A percentile compares a stretch with the other conserved stretches of the same genome.
Evolutionary conservation across 2,888 invertebrate species (phyloP).

Genomic region (Noctuana brunneofusca): DNA sequence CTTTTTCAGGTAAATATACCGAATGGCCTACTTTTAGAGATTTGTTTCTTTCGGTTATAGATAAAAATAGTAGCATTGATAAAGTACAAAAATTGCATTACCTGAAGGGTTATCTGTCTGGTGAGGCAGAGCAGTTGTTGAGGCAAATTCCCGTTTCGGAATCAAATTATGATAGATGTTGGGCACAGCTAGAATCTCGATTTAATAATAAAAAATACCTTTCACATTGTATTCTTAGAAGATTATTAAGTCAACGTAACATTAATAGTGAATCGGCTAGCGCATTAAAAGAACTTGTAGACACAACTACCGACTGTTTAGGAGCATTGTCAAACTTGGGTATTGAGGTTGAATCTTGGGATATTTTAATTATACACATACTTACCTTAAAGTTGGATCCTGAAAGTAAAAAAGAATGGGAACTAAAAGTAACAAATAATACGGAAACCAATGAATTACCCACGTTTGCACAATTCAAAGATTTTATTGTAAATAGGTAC

Average conservation of each 20-base stretch:
- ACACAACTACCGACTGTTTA: background rate
- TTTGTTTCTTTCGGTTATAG: background rate
- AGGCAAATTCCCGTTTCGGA: background rate
- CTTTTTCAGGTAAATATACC: background rate
- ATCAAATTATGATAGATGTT: background rate
- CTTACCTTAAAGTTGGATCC: background rate
- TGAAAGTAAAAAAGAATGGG: background rate
- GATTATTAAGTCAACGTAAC: background rate
- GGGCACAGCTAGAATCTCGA: background rate
- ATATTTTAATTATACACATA: background rate
- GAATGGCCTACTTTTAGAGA: background rate
- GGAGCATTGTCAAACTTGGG: background rate
- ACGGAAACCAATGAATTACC: background rate
- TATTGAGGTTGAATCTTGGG: background rate
- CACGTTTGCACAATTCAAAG: background rate
- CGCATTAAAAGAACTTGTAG: background rate
- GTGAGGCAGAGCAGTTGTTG: background rate
- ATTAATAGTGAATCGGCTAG: background rate
- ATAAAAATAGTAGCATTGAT: background rate
- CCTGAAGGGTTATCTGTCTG: background rate
- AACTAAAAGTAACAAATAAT: background rate
- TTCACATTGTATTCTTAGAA: background rate
- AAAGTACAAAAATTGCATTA: background rate
- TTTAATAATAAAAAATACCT: background rate
- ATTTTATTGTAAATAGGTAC: background rate